Evolutionary conservation across 2,113 vertebrate species (phyloP).

Genomic region (Mionectes macconnelli): DNA sequence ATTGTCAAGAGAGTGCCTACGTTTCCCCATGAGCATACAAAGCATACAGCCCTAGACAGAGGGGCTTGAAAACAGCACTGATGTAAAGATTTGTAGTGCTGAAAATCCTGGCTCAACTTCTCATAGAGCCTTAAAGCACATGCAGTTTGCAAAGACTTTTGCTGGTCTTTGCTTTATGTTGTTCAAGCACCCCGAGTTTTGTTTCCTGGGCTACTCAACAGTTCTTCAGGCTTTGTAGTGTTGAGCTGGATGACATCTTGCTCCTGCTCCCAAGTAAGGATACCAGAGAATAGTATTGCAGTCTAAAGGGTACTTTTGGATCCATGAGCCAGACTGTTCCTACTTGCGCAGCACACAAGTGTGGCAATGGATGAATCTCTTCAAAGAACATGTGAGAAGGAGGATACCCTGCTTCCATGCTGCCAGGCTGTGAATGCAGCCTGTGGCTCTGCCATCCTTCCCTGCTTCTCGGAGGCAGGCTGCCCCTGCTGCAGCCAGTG

Average conservation of each 20-base stretch:
- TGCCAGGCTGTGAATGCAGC: not conserved
- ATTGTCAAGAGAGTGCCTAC: not conserved
- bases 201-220: not conserved
- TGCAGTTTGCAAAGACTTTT: not conserved
- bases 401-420: accelerated
- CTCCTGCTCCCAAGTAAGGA: not conserved
- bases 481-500: not conserved
- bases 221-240: not conserved
- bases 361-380: not conserved
- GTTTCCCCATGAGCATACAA: not conserved
- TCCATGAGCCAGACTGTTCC: not conserved
- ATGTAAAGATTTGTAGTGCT: not conserved
- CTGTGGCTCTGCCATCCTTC: accelerated
- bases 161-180: accelerated
- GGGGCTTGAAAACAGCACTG: not conserved
- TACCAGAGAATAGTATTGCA: not conserved
- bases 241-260: not conserved
- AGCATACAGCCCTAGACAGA: not conserved
- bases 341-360: not conserved
- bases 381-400: not conserved
- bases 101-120: not conserved
- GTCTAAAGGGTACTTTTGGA: not conserved
- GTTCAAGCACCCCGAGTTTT: not conserved
- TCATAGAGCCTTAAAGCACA: not conserved
- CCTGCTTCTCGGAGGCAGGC: accelerated